Conservation (phyloP, 2,113 vertebrate genomes). For the Heloderma charlesbogerti region DNA sequence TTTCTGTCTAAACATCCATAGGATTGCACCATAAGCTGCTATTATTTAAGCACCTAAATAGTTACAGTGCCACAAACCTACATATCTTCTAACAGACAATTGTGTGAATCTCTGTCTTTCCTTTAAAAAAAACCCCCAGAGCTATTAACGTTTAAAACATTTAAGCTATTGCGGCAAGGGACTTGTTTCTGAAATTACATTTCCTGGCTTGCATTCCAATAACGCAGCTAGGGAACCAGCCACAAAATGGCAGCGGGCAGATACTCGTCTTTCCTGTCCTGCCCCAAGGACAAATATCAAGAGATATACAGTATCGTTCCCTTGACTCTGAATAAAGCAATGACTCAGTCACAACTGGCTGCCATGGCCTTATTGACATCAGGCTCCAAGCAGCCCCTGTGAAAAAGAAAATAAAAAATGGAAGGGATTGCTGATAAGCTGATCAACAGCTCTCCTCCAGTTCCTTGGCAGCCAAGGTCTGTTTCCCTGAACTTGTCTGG, state of each 20-base stretch:
- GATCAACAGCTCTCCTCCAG: background rate
- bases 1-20: too few relatives aligned
- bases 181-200: background rate
- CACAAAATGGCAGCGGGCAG: background rate
- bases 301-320: background rate
- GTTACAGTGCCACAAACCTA: background rate
- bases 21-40: too few relatives aligned
- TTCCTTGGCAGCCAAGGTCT: background rate
- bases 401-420: background rate
- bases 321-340: background rate
- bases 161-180: background rate
- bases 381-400: background rate
- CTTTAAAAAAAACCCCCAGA: background rate
- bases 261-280: background rate
- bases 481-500: background rate
- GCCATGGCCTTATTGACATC: background rate
- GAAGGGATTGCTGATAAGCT: background rate
- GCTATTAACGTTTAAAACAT: too few relatives aligned
- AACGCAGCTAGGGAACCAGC: background rate
- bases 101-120: background rate
- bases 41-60: background rate
- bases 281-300: background rate
- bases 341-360: background rate
- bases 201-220: background rate
- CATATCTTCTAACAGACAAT: background rate